Conservation (phyloP, 2,113 vertebrate species). For the Microcebus lehilahytsara region DNA sequence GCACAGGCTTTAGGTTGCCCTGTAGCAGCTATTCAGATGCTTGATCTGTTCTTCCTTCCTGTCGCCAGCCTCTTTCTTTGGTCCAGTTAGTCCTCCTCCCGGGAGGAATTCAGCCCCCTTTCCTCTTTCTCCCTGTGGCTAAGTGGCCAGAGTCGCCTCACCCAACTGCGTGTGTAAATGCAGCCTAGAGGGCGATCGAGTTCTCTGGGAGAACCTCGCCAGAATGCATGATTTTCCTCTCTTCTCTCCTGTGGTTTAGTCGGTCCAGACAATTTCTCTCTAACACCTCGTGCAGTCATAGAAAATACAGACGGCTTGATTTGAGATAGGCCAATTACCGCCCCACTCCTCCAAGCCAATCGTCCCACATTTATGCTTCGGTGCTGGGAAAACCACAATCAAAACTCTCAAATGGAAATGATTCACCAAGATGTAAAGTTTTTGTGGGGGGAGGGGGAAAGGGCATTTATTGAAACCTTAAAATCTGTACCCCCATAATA, state of each 20-base stretch:
- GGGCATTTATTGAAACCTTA: no score
- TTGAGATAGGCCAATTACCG: background rate
- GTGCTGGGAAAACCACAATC: background rate
- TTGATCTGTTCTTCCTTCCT: constrained; percentile 58
- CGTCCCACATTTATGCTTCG: background rate
- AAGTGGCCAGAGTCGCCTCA: background rate
- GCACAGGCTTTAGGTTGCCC: constrained; percentile 15
- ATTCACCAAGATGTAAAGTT: background rate
- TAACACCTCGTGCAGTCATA: background rate
- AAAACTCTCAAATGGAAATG: background rate
- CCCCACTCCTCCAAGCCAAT: background rate
- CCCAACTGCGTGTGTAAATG: background rate
- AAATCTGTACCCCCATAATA: no score
- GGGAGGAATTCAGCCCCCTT: background rate
- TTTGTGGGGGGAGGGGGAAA: background rate
- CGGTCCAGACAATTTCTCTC: background rate
- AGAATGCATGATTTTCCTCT: accelerated
- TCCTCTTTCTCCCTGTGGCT: background rate
- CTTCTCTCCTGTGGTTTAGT: background rate
- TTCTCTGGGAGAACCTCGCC: constrained; percentile 8
- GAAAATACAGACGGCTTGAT: background rate
- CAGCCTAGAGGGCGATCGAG: constrained; percentile 71
- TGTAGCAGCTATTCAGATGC: background rate
- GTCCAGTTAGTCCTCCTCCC: background rate
- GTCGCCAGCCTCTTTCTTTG: constrained; percentile 63